Percentiles rank a stretch among this genome's conserved stretches.
phyloP scores from a whole-genome alignment of 37 sponge, comb jelly and placozoan genomes.

The Beroe ovata region DNA sequence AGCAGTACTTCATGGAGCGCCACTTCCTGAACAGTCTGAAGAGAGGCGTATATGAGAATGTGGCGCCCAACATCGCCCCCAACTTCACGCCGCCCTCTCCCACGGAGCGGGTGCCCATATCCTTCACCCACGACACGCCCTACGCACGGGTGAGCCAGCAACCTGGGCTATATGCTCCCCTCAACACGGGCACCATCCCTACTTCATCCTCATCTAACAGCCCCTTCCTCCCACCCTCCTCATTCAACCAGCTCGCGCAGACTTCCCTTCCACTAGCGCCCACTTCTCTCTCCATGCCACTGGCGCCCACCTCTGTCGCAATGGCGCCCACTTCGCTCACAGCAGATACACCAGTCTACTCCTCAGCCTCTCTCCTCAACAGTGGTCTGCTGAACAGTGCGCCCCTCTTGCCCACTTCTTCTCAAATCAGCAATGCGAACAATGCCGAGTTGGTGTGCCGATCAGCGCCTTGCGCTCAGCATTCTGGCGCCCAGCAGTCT shows the following conservation, averaged over 20 bases:
- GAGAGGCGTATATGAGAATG: conserved; percentile 29
- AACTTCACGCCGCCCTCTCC: conserved; percentile 44
- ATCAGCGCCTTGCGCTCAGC: neutral
- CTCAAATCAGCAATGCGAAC: neutral
- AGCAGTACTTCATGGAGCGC: conserved; percentile 57
- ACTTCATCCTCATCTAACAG: neutral
- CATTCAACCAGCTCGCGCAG: neutral
- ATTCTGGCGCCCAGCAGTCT: neutral
- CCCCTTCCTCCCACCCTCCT: neutral
- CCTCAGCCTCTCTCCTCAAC: conserved; percentile 13
- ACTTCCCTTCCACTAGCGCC: neutral
- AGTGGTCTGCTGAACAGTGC: neutral
- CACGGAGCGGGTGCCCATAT: conserved; percentile 50
- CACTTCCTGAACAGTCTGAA: conserved; percentile 22
- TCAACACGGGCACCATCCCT: neutral
- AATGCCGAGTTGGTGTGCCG: neutral
- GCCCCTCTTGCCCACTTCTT: neutral
- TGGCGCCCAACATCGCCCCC: neutral
- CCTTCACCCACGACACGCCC: conserved; percentile 23
- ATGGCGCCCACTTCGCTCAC: neutral
- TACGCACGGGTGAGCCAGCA: neutral
- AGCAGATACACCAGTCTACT: conserved; percentile 1
- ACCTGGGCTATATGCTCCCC: neutral
- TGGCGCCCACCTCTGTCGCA: neutral
- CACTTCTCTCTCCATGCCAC: neutral